Evolutionary conservation across 1,140 invertebrate species (phyloP), one percentile per base, ranked within the genome.

Genomic region (Lethrus apterus): DNA sequence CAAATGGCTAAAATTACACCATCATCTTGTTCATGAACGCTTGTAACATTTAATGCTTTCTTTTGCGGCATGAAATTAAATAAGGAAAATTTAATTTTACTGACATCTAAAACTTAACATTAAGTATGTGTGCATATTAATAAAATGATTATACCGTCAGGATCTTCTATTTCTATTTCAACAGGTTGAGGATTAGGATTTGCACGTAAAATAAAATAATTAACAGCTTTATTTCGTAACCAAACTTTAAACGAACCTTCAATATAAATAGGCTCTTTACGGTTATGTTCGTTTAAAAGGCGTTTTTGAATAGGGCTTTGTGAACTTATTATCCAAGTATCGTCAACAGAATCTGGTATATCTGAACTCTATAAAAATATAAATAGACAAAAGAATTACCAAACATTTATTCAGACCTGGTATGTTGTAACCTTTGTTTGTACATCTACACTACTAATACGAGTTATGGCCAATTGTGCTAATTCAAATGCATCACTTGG

Each of bases 291-390:
- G n/a, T 69, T 58, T 9, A 98, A 61, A 14, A 98, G 67, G 24
- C 80, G 62, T 47, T 76, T 72, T 65, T 99, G 95, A 4, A 68
- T 68, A 19, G 76, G 74, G 69, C 87, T 89, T 63, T 93, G 91
- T 0, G 81, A 86, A 66, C 86, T 93, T 0, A 95, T 82, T 51
- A 99, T 88, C 90, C 93, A 98, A 0, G 93, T 96, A 57, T 92
- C 78, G 49, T 97, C 93, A 5, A 86, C 61, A 3, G 86, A 76
- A 57, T 89, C 84, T 54, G 79, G 70, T 17, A 93, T 66, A 51
- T 86, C 73, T 57, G 73, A 70, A 31, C 81, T 81, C 44, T 46
- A 24, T 2, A 35, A 46, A 5, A 17, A 64, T 77, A 46, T 57
- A 71, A 77, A 32, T 59, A 61, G 23, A 23, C 32, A 50, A 26